Conservation (phyloP, 2,797 vertebrate genomes). For the Jordanella pulchra region DNA sequence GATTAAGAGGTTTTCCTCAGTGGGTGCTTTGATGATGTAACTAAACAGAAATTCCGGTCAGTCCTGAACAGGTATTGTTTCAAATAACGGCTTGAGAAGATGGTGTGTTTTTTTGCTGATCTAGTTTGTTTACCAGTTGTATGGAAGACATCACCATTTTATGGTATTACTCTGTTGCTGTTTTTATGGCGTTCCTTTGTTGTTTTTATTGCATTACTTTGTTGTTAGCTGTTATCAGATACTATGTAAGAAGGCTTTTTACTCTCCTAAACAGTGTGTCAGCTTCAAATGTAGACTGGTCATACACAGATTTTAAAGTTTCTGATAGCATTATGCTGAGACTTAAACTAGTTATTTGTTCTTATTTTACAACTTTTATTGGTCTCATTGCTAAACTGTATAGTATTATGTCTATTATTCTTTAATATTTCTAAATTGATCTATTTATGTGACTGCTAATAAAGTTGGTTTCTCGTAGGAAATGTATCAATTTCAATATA, state of each 20-base stretch:
- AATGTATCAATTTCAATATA: neutral
- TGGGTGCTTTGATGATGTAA: slow-evolving; percentile 55
- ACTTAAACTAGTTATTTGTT: neutral
- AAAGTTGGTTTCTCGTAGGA: neutral
- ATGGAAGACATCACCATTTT: neutral
- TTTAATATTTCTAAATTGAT: neutral
- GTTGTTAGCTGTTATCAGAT: no score
- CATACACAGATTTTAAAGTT: neutral
- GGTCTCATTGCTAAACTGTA: no score
- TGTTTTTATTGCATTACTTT: no score
- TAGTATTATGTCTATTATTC: no score
- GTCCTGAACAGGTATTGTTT: neutral
- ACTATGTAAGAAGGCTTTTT: neutral
- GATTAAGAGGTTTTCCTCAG: slow-evolving; percentile 15
- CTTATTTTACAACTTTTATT: neutral
- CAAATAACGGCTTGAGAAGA: neutral
- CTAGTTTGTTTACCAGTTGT: neutral
- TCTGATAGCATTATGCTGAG: neutral
- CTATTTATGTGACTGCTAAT: neutral
- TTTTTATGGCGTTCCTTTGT: no score
- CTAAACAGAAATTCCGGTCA: slow-evolving; percentile 31
- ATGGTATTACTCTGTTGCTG: neutral
- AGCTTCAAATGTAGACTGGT: neutral
- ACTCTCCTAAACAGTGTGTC: neutral
- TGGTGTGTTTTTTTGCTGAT: neutral